Evolutionary conservation across 53 echinoderm and acorn worm genomes (phyloP).

Genomic region (Astropecten irregularis): DNA sequence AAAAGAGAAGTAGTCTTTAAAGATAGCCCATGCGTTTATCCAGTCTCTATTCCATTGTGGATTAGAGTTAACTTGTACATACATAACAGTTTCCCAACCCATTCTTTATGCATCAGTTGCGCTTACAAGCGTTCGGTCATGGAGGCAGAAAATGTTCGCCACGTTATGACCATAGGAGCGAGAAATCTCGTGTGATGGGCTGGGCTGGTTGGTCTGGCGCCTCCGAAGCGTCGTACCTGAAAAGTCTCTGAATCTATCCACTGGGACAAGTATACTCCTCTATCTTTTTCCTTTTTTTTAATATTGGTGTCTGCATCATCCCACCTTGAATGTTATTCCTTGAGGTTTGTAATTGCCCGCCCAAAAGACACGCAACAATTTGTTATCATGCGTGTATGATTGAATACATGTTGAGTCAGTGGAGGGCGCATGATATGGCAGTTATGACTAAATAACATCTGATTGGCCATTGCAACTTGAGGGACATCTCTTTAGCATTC

Average conservation of each 20-base stretch:
- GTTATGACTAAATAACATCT: too few species aligned
- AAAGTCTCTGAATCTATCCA: constrained; percentile 36
- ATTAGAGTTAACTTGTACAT: too few species aligned
- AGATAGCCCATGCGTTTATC: too few species aligned
- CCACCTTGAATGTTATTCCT: too few species aligned
- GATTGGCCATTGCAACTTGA: too few species aligned
- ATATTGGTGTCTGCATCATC: background rate
- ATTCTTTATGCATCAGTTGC: constrained; percentile 58
- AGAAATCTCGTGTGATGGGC: constrained; percentile 58
- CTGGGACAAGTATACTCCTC: background rate
- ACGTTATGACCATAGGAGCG: constrained; percentile 50
- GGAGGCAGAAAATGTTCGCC: constrained; percentile 62
- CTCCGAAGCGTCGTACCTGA: constrained; percentile 51
- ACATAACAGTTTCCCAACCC: too few species aligned
- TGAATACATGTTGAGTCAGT: background rate
- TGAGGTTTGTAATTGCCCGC: too few species aligned
- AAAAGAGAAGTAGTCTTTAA: too few species aligned
- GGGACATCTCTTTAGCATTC: too few species aligned
- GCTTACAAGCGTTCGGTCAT: constrained; percentile 3
- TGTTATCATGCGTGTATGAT: constrained; percentile 4
- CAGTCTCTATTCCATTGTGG: too few species aligned
- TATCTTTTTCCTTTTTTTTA: background rate
- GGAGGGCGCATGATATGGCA: too few species aligned
- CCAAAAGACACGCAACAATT: constrained; percentile 31
- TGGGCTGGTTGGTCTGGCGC: constrained; percentile 33